phyloP scores from a whole-genome alignment of 2,888 invertebrate genomes.

The Zeuzera pyrina region DNA sequence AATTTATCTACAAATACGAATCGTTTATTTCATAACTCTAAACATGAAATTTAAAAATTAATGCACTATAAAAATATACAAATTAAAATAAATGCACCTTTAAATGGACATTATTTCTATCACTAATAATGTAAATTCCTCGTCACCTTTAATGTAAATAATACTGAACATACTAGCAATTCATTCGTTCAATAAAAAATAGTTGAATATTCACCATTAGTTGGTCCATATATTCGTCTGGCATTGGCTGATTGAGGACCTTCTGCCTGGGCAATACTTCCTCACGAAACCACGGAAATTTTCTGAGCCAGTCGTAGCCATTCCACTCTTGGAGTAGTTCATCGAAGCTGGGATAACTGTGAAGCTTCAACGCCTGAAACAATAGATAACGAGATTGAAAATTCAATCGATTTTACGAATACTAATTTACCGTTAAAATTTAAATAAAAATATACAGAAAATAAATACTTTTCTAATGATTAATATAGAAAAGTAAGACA shows the following conservation, averaged over 20 bases:
- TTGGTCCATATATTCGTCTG: constrained; percentile 33
- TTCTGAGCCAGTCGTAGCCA: constrained; percentile 42
- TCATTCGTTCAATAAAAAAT: too few relatives aligned
- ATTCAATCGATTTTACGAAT: background rate
- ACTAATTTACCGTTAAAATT: background rate
- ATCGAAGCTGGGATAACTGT: constrained; percentile 37
- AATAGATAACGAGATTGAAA: constrained; percentile 17
- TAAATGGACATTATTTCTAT: too few relatives aligned
- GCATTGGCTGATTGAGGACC: constrained; percentile 28
- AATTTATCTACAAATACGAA: too few relatives aligned
- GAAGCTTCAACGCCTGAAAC: constrained; percentile 49
- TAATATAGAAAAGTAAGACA: too few relatives aligned
- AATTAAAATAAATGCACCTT: too few relatives aligned
- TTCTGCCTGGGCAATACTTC: constrained; percentile 43
- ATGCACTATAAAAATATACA: too few relatives aligned
- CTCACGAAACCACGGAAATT: constrained; percentile 36
- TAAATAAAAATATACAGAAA: background rate
- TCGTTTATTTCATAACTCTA: too few relatives aligned
- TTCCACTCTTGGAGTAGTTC: constrained; percentile 33
- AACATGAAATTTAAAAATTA: too few relatives aligned
- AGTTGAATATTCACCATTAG: constrained; percentile 42
- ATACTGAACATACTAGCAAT: too few relatives aligned
- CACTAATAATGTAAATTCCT: too few relatives aligned
- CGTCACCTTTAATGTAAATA: too few relatives aligned
- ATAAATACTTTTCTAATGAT: too few relatives aligned